phyloP scores from a whole-genome alignment of 2,797 vertebrate genomes.

The Capromys pilorides region DNA sequence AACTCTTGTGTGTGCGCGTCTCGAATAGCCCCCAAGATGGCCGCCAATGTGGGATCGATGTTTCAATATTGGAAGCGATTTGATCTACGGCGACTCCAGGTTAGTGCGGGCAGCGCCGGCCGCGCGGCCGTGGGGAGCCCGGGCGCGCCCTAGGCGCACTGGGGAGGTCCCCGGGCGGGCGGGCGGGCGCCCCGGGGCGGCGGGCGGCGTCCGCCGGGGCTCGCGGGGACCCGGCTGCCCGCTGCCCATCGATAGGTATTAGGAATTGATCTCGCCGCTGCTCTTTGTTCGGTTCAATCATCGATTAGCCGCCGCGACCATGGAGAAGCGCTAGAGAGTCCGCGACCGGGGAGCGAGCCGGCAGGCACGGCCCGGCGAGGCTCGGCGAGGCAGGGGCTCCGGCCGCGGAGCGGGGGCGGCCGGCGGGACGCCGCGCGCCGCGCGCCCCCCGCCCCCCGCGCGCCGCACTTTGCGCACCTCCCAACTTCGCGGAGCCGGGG shows the following conservation, averaged over 20 bases:
- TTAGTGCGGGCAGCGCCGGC: constrained; percentile 87
- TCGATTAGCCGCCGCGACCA: constrained; percentile 91
- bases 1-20: constrained; percentile 87
- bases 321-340: constrained; percentile 85
- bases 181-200: constrained; percentile 48
- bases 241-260: constrained; percentile 94
- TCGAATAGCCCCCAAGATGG: constrained; percentile 98
- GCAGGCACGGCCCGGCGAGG: constrained; percentile 45
- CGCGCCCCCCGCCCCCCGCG: constrained; percentile 1
- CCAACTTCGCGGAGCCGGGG: constrained; percentile 77
- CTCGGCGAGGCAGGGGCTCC: not conserved
- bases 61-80: constrained; percentile 97
- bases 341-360: constrained; percentile 64
- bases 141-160: constrained; percentile 61
- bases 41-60: constrained; percentile 99
- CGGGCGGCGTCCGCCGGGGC: constrained; percentile 60
- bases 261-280: constrained; percentile 95
- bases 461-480: constrained; percentile 68
- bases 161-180: constrained; percentile 33
- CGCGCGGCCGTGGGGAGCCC: constrained; percentile 54
- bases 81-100: constrained; percentile 98
- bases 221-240: constrained; percentile 62
- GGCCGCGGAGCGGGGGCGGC: constrained; percentile 53
- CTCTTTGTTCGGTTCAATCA: constrained; percentile 99
- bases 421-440: constrained; percentile 52